Conservation (phyloP, 2,113 vertebrate species). For the Callipepla squamata region DNA sequence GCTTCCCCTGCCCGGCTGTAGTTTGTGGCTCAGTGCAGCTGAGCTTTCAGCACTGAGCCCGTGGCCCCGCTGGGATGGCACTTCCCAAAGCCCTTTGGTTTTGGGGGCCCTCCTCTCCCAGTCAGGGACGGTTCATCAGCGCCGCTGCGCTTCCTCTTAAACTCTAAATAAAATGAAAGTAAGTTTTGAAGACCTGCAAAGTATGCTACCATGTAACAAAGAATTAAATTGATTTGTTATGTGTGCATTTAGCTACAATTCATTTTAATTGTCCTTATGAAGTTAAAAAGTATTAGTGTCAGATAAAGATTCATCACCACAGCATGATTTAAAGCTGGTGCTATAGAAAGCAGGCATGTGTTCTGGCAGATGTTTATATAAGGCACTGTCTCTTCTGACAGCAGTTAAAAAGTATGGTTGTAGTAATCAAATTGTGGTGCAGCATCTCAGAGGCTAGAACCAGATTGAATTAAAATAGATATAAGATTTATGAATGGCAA, state of each 20-base stretch:
- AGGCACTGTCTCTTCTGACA: conserved; percentile 82
- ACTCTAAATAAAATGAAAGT: conserved; percentile 49
- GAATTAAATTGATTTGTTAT: conserved; percentile 77
- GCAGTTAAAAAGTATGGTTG: conserved; percentile 85
- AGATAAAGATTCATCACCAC: conserved; percentile 81
- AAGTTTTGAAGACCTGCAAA: conserved; percentile 69
- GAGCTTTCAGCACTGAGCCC: neutral
- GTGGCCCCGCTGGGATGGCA: accelerated
- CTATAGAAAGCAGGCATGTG: conserved; percentile 79
- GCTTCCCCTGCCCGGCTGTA: neutral
- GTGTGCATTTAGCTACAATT: conserved; percentile 81
- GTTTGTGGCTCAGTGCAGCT: neutral
- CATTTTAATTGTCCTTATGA: conserved; percentile 85
- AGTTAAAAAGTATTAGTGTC: conserved; percentile 85
- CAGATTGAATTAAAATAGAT: conserved; percentile 86
- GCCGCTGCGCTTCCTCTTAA: neutral
- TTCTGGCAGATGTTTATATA: conserved; percentile 82
- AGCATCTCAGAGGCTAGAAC: conserved; percentile 80
- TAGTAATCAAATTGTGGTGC: conserved; percentile 84
- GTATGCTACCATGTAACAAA: conserved; percentile 52
- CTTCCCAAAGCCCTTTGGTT: neutral
- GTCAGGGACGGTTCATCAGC: neutral
- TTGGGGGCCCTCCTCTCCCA: neutral
- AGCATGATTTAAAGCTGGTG: conserved; percentile 74
- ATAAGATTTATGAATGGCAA: conserved; percentile 86